Conservation (phyloP, 2,888 invertebrate species). For the Heliconius sara region DNA sequence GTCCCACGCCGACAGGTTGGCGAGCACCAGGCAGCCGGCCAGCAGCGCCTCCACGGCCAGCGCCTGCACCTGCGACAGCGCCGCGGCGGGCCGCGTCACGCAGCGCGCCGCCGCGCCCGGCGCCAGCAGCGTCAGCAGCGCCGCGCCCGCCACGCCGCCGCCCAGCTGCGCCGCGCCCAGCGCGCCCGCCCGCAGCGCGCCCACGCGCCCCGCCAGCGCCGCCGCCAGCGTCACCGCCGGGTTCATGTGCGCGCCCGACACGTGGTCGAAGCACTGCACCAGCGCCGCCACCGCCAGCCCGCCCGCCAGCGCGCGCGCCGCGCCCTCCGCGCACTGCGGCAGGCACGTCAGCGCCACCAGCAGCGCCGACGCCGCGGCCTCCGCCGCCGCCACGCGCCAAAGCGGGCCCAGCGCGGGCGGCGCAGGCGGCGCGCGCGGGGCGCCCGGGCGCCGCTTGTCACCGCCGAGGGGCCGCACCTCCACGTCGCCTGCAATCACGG, state of each 20-base stretch:
- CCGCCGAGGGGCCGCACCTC: slow-evolving; percentile 17
- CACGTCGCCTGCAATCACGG: slow-evolving; percentile 54
- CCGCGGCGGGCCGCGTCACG: slow-evolving; percentile 51
- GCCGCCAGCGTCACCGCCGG: slow-evolving; percentile 89
- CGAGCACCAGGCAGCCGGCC: slow-evolving; percentile 85
- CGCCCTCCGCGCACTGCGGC: slow-evolving; percentile 71
- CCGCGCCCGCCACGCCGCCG: slow-evolving; percentile 64
- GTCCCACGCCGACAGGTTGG: slow-evolving; percentile 89
- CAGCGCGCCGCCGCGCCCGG: slow-evolving; percentile 58
- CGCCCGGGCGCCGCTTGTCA: slow-evolving; percentile 80
- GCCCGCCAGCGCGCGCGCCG: slow-evolving; percentile 82
- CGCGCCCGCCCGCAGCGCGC: slow-evolving; percentile 85
- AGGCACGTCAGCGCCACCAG: slow-evolving; percentile 89
- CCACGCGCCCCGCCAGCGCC: slow-evolving; percentile 78
- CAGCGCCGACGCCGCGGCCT: slow-evolving; percentile 87
- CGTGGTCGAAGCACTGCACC: slow-evolving; percentile 89
- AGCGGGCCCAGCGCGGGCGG: slow-evolving; percentile 38
- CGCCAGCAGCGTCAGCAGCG: slow-evolving; percentile 75
- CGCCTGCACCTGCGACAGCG: slow-evolving; percentile 59
- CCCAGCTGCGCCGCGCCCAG: slow-evolving; percentile 66
- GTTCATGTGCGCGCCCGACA: slow-evolving; percentile 90
- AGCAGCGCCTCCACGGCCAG: slow-evolving; percentile 85
- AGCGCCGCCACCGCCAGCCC: slow-evolving; percentile 87
- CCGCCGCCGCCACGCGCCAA: slow-evolving; percentile 78
- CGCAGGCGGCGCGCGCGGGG: slow-evolving; percentile 38